A percentile compares a stretch with the other conserved stretches of the same genome.
These are phyloP conservation scores for Geodia barretti DNA, from an alignment of 37 sponge, comb jelly and placozoan species.

Conservation along the genomic window DNA sequence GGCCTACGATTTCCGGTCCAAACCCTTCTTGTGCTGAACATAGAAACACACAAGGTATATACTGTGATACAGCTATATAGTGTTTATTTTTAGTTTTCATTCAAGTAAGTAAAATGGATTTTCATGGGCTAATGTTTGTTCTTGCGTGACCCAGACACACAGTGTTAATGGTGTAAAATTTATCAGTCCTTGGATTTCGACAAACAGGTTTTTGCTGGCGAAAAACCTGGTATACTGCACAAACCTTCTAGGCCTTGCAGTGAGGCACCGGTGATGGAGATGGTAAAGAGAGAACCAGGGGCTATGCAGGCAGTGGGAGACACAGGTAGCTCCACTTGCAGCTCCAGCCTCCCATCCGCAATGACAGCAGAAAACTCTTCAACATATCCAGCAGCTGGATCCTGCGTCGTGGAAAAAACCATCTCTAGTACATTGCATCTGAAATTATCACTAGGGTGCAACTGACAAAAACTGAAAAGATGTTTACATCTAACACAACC, in stretches of 20 bases:
- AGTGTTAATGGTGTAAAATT: too few species aligned
- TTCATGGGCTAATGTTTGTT: too few species aligned
- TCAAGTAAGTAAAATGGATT: neutral
- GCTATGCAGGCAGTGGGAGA: conserved; percentile 40
- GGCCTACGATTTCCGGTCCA: conserved; percentile 9
- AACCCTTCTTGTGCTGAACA: neutral
- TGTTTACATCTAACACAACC: too few species aligned
- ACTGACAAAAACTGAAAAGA: too few species aligned
- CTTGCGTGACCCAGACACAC: too few species aligned
- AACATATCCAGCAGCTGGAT: conserved; percentile 8
- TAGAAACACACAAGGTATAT: neutral
- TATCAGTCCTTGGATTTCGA: too few species aligned
- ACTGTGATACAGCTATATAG: neutral
- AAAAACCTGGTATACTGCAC: neutral
- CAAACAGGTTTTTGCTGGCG: too few species aligned
- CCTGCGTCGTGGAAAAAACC: neutral
- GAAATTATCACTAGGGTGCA: too few species aligned
- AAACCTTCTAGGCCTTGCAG: neutral
- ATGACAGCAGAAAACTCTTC: neutral
- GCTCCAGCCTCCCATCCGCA: neutral
- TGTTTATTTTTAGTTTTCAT: too few species aligned
- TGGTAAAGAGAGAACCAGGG: conserved; percentile 36
- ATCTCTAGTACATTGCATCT: conserved; percentile 6
- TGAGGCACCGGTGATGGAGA: conserved; percentile 46
- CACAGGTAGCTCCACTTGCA: conserved; percentile 32